phyloP scores from a whole-genome alignment of 2,888 invertebrate species.

The Apodemia zela region DNA sequence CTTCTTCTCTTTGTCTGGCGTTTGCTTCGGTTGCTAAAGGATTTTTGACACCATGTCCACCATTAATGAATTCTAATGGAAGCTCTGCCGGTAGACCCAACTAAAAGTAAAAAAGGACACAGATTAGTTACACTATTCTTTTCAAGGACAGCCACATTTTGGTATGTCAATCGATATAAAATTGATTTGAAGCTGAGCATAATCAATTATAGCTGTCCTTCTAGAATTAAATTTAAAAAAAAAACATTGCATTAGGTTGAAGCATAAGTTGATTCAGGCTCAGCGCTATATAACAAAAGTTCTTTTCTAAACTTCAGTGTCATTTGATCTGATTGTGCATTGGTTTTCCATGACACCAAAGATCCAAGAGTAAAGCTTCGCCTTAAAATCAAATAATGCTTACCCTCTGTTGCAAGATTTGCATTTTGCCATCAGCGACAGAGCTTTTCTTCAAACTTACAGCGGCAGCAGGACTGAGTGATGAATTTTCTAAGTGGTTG shows the following conservation, averaged over 20 bases:
- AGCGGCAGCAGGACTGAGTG: constrained; percentile 84
- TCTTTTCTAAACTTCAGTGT: constrained; percentile 52
- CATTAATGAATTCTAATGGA: constrained; percentile 96
- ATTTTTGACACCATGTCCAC: constrained; percentile 98
- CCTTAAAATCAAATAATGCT: constrained; percentile 83
- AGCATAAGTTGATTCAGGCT: constrained; percentile 80
- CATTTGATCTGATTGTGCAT: constrained; percentile 38
- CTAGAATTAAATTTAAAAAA: constrained; percentile 34
- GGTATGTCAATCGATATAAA: constrained; percentile 15
- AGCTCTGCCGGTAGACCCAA: constrained; percentile 92
- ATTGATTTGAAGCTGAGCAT: constrained; percentile 52
- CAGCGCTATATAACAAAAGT: constrained; percentile 61
- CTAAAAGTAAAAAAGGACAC: constrained; percentile 73
- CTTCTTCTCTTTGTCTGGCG: constrained; percentile 83
- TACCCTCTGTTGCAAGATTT: constrained; percentile 93
- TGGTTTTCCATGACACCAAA: constrained; percentile 50
- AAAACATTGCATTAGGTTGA: constrained; percentile 57
- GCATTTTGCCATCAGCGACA: constrained; percentile 81
- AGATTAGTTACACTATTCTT: constrained; percentile 22
- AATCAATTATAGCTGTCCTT: constrained; percentile 46
- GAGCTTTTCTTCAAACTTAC: constrained; percentile 84
- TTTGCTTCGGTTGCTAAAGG: constrained; percentile 90
- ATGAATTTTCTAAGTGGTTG: constrained; percentile 78
- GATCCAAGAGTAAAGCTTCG: constrained; percentile 73
- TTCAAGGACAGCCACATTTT: constrained; percentile 35